A percentile compares a stretch with the other conserved stretches of the same genome.
Conservation (phyloP, 2,888 invertebrate species). For the Mythimna albipuncta region DNA sequence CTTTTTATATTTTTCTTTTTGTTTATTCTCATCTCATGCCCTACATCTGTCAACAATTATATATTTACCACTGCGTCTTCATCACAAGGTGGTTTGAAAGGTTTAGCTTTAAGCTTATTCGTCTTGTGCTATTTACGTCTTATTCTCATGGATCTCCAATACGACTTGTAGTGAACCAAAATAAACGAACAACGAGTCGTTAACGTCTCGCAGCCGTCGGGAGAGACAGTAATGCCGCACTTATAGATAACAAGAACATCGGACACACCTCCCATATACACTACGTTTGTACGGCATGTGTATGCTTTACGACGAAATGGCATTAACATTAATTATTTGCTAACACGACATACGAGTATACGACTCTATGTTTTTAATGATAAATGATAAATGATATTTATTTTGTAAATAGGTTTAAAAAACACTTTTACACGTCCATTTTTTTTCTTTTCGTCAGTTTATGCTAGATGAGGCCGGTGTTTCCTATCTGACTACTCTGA, state of each 20-base stretch:
- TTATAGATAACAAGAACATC: constrained; percentile 32
- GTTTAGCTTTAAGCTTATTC: not conserved
- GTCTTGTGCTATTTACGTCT: not conserved
- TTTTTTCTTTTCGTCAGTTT: too few species aligned
- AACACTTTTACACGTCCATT: too few species aligned
- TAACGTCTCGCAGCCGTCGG: not conserved
- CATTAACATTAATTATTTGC: constrained; percentile 28
- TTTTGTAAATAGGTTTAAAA: too few species aligned
- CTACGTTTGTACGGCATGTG: not conserved
- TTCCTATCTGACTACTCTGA: too few species aligned
- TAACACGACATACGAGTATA: constrained; percentile 20
- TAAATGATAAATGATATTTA: too few species aligned
- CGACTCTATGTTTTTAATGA: not conserved
- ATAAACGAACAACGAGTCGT: constrained; percentile 9
- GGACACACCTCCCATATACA: not conserved
- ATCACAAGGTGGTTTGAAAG: not conserved
- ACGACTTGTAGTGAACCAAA: not conserved
- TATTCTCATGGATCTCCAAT: not conserved
- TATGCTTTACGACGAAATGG: constrained; percentile 1
- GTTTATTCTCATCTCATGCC: not conserved
- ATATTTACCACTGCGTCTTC: not conserved
- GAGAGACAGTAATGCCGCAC: constrained; percentile 36
- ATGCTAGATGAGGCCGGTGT: too few species aligned
- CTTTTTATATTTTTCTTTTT: too few species aligned
- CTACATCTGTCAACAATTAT: not conserved